Evolutionary conservation across 1,140 invertebrate species (phyloP).

Genomic region (Eumeta japonica): DNA sequence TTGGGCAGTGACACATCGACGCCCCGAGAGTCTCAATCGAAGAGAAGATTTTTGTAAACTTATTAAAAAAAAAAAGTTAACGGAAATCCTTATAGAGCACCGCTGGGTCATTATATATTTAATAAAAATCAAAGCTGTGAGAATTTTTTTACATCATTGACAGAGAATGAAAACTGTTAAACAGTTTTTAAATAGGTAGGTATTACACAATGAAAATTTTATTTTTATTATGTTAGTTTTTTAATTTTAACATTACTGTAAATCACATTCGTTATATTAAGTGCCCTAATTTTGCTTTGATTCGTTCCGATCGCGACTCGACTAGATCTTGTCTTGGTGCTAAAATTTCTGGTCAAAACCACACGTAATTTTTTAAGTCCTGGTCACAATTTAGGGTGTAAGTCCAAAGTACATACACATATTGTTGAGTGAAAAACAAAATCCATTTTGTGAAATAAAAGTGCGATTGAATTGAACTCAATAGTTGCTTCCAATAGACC

Average conservation of each 20-base stretch:
- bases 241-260: conserved; percentile 38
- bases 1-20: too few species aligned
- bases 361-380: background rate
- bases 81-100: background rate
- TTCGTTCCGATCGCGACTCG: conserved; percentile 31
- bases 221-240: conserved; percentile 24
- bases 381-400: background rate
- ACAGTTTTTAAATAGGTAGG: conserved; percentile 40
- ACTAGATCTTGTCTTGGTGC: background rate
- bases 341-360: background rate
- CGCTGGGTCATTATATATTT: background rate
- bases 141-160: conserved; percentile 4
- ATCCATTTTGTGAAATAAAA: too few species aligned
- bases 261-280: conserved; percentile 44
- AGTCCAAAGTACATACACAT: too few species aligned
- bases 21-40: too few species aligned
- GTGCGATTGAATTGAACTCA: too few species aligned
- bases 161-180: conserved; percentile 35
- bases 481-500: too few species aligned
- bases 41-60: too few species aligned
- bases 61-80: background rate
- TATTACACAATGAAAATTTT: conserved; percentile 34
- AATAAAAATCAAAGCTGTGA: background rate
- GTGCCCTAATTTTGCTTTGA: conserved; percentile 57
- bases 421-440: too few species aligned